These are phyloP conservation scores for Epinotia demarniana DNA, from an alignment of 2,888 invertebrate species.

Conservation along the genomic window DNA sequence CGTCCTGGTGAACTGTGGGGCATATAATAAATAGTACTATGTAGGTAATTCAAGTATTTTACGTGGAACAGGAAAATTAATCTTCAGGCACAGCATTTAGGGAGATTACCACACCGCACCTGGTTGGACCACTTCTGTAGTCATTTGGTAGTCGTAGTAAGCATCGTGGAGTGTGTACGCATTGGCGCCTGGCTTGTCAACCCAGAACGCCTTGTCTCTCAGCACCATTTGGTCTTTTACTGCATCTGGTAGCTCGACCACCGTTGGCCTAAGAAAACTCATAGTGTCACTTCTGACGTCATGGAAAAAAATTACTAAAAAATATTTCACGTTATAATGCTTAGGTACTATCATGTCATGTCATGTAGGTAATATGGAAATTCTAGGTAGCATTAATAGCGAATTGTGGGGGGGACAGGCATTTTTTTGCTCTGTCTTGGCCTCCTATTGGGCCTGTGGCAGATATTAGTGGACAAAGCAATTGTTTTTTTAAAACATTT, in stretches of 20 bases:
- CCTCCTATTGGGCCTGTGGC: no score
- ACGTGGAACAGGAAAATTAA: neutral
- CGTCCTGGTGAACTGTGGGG: conserved; percentile 67
- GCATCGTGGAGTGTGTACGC: conserved; percentile 82
- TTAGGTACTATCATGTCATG: no score
- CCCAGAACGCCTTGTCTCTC: conserved; percentile 82
- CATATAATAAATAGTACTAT: neutral
- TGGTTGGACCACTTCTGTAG: conserved; percentile 63
- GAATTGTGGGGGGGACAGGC: neutral
- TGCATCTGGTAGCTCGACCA: conserved; percentile 74
- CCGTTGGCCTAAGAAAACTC: conserved; percentile 61
- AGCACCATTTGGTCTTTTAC: conserved; percentile 78
- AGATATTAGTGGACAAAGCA: no score
- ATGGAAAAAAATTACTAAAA: no score
- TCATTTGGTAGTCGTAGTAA: conserved; percentile 72
- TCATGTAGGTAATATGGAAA: neutral
- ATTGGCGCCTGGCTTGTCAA: conserved; percentile 82
- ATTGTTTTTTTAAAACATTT: no score
- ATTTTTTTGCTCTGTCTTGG: no score
- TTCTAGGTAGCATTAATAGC: neutral
- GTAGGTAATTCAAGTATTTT: no score
- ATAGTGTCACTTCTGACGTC: neutral
- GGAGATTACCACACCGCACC: conserved; percentile 56
- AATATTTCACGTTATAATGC: no score
- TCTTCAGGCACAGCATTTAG: neutral